These are phyloP conservation scores for Nymphalis c-album DNA, from an alignment of 2,888 invertebrate species.

Conservation along the genomic window DNA sequence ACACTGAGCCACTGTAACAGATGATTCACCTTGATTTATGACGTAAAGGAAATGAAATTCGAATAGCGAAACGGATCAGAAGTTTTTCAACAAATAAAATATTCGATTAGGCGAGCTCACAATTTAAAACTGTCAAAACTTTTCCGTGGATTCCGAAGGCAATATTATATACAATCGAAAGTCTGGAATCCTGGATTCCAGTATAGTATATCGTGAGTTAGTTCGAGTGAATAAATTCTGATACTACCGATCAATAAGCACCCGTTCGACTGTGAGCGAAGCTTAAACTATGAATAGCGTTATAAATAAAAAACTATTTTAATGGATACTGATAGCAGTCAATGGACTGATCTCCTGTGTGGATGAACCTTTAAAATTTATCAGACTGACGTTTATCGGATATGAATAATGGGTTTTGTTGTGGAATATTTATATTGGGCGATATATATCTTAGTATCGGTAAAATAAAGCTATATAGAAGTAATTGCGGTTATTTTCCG, in stretches of 20 bases:
- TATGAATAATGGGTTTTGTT: conserved; percentile 22
- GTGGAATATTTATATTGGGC: neutral
- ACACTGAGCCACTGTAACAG: too few relatives aligned
- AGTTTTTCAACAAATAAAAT: conserved; percentile 22
- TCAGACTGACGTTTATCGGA: conserved; percentile 24
- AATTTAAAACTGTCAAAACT: conserved; percentile 34
- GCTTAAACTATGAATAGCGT: conserved; percentile 15
- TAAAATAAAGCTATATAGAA: too few relatives aligned
- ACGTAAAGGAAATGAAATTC: conserved; percentile 4
- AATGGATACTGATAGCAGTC: conserved; percentile 24
- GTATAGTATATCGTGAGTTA: conserved; percentile 20
- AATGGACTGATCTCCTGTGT: conserved; percentile 15
- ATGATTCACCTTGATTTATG: neutral
- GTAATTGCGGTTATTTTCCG: neutral
- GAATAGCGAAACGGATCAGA: conserved; percentile 18
- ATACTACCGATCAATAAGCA: conserved; percentile 11
- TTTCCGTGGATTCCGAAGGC: conserved; percentile 19
- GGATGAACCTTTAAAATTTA: conserved; percentile 32
- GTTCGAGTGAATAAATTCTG: conserved; percentile 21
- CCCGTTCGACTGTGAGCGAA: conserved; percentile 13
- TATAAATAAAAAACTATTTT: conserved; percentile 23
- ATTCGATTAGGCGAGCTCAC: conserved; percentile 37
- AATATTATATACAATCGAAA: conserved; percentile 28
- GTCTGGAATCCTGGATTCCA: conserved; percentile 18
- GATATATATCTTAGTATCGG: neutral